These are phyloP conservation scores for Lophochroa leadbeateri DNA, from an alignment of 2,113 vertebrate species.

Conservation along the genomic window DNA sequence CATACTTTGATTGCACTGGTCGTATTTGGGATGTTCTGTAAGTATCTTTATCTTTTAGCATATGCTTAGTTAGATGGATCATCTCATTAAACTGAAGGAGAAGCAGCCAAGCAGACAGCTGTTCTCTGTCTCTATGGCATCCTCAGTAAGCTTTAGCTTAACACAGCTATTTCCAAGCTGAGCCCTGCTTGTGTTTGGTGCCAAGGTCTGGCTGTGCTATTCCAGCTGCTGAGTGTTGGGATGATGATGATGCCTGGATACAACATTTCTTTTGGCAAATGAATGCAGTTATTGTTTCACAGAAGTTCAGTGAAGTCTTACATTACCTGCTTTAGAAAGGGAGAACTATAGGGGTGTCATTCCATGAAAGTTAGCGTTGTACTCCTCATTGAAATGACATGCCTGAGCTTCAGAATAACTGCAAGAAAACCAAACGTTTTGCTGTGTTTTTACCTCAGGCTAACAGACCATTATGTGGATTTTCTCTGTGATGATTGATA, in stretches of 20 bases:
- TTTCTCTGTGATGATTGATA: background rate
- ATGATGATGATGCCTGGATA: background rate
- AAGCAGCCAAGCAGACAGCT: background rate
- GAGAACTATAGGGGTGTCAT: background rate
- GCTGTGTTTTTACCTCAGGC: background rate
- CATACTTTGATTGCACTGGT: conserved; percentile 76
- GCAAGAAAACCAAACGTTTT: background rate
- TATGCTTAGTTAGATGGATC: background rate
- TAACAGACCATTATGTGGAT: background rate
- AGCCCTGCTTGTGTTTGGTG: background rate
- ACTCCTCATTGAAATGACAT: background rate
- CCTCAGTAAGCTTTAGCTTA: background rate
- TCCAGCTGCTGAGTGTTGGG: background rate
- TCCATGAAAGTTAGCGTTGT: background rate
- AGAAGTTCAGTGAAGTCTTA: background rate
- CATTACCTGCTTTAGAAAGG: background rate
- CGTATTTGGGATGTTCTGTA: conserved; percentile 76
- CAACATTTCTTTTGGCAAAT: background rate
- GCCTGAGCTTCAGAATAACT: background rate
- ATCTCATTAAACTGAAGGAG: background rate
- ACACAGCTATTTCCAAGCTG: background rate
- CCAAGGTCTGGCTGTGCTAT: background rate
- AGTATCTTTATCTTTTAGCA: conserved; percentile 59
- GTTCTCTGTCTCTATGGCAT: background rate
- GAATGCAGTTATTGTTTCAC: background rate